These are phyloP conservation scores for Isichthys henryi DNA, from an alignment of 2,113 vertebrate genomes.

Conservation along the genomic window DNA sequence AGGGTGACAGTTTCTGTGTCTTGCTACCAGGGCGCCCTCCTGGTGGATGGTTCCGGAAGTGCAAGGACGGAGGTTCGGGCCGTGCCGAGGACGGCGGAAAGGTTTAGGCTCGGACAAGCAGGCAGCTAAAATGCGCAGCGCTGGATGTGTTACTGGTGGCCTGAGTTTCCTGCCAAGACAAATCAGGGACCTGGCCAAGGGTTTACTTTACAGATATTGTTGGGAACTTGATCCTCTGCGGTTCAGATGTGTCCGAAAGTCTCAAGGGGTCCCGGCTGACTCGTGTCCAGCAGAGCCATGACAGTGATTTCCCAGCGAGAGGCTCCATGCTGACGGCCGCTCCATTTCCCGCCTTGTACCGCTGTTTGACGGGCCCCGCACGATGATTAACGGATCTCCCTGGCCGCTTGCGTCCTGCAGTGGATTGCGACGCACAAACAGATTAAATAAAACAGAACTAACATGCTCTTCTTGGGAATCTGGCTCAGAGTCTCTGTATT, in stretches of 20 bases:
- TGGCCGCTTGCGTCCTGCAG: background rate
- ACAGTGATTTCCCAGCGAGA: background rate
- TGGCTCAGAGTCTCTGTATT: background rate
- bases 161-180: background rate
- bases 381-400: background rate
- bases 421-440: background rate
- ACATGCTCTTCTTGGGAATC: background rate
- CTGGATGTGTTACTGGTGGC: background rate
- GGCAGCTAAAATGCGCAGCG: background rate
- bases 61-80: background rate
- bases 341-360: background rate
- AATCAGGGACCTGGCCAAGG: background rate
- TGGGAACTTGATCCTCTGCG: background rate
- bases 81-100: background rate
- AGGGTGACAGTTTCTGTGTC: background rate
- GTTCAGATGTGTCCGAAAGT: background rate
- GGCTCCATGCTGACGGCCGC: background rate
- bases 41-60: background rate
- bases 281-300: background rate
- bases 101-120: background rate
- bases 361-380: background rate
- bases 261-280: background rate
- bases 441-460: background rate
- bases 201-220: conserved; percentile 16
- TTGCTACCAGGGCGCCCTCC: background rate